Base-by-base conservation (phyloP, 2,888 invertebrate genomes). In the Caenorhabditis auriculariae region DNA sequence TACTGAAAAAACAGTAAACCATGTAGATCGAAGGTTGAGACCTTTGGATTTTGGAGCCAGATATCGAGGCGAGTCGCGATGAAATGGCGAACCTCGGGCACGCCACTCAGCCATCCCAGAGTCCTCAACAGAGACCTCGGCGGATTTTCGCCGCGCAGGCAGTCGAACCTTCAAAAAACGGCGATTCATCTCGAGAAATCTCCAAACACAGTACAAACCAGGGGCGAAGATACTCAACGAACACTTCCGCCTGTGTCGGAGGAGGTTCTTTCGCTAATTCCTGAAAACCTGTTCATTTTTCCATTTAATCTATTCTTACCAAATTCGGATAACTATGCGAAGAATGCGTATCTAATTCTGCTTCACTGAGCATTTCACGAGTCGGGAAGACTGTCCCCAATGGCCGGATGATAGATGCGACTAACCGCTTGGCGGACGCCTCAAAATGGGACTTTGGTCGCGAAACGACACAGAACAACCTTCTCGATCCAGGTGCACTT, bases 81-180 rank as follows among this genome's bases (percentile, higher is more conserved):
- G 42, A 62, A 62, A 17, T 52, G 41, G 1, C 62, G 46, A n/a
- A 54, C 47, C 27, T 58, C 53, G 9, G 56, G 56, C 21, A 37
- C 48, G 0, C 62, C 62, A 42, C 62, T 54, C 0, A 62, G 45
- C 3, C 56, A 29, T 6, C 51, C 42, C 0, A 62, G 42, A 2
- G 52, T 42, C n/a, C 54, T 52, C 49, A 62, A 58, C 12, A 62
- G 26, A 1, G 62, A 45, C 35, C 45, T 62, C 17, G 62, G 62
- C 4, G 56, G 47, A 0, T 53, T n/a, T 39, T 62, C 62, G 4
- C 57, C 58, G 12, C 58, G 57, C 39, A 62, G 45, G 12, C 32
- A 49, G 6, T 62, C 62, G 29, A 62, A 62, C n/a, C n/a, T n/a
- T n/a, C n/a, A n/a, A n/a, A n/a, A n/a, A n/a, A n/a, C n/a, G n/a